Evolutionary conservation across 2,888 invertebrate genomes (phyloP).

Genomic region (Chloromyia formosa): DNA sequence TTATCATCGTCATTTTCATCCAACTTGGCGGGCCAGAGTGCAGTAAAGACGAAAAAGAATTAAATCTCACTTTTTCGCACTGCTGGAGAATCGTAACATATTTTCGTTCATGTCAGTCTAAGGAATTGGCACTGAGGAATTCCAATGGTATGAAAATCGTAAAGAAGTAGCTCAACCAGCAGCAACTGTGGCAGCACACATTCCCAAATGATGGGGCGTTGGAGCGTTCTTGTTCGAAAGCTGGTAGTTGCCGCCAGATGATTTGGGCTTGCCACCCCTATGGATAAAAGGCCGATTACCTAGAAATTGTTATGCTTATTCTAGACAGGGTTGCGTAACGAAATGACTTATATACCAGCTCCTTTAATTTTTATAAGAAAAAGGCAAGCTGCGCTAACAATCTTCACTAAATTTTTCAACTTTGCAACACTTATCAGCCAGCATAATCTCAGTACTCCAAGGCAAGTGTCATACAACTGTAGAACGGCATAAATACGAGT

Average conservation of each 20-base stretch:
- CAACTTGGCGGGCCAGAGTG: neutral
- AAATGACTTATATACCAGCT: too few relatives aligned
- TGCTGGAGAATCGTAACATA: conserved; percentile 41
- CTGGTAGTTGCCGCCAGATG: neutral
- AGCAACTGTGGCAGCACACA: conserved; percentile 1
- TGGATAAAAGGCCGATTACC: neutral
- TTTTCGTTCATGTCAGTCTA: conserved; percentile 38
- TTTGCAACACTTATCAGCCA: conserved; percentile 21
- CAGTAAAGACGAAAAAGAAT: conserved; percentile 20
- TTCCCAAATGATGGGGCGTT: conserved; percentile 19
- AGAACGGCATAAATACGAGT: conserved; percentile 8
- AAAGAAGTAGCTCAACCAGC: conserved; percentile 29
- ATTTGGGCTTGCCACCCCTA: neutral
- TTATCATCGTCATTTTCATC: conserved; percentile 4
- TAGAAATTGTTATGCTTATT: too few relatives aligned
- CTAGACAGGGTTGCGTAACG: too few relatives aligned
- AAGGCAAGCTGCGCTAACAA: too few relatives aligned
- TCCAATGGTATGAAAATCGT: conserved; percentile 16
- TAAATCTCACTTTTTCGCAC: conserved; percentile 38
- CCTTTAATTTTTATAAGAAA: too few relatives aligned
- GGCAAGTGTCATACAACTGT: conserved; percentile 37
- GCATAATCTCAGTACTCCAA: conserved; percentile 12
- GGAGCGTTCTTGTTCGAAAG: neutral
- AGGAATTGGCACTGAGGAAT: conserved; percentile 41
- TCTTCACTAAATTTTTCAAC: too few relatives aligned